Percentiles rank a stretch among this genome's conserved stretches.
Conservation (phyloP, 2,113 vertebrate genomes). For the Vireo altiloquus region DNA sequence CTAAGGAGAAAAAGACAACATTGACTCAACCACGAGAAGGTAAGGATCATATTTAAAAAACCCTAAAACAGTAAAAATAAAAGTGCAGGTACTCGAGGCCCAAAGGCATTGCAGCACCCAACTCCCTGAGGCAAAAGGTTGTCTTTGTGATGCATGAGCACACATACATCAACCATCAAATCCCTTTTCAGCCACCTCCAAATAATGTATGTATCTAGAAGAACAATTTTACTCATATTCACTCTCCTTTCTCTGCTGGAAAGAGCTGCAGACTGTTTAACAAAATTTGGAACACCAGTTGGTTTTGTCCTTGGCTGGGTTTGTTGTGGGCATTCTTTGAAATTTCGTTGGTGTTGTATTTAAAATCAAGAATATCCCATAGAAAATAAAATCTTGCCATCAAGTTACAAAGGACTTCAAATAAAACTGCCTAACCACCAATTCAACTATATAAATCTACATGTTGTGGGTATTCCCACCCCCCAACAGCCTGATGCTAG, state of each 20-base stretch:
- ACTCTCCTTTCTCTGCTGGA: not conserved
- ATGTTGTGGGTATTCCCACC: not conserved
- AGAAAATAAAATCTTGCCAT: not conserved
- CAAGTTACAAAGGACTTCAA: not conserved
- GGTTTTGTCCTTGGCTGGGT: not conserved
- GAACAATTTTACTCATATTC: not conserved
- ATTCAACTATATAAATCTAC: not conserved
- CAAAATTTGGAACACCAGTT: not conserved
- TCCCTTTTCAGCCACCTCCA: not conserved
- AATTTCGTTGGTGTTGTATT: not conserved
- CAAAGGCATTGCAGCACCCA: not conserved
- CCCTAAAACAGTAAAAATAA: not conserved
- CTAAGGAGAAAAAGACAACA: not conserved
- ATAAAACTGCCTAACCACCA: not conserved
- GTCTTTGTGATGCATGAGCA: accelerated
- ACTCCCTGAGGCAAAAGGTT: accelerated
- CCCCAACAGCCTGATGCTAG: not conserved
- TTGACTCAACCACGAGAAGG: not conserved
- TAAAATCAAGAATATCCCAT: not conserved
- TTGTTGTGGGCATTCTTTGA: not conserved
- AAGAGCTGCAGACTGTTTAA: not conserved
- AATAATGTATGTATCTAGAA: not conserved
- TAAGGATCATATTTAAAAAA: not conserved
- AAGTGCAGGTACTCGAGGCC: not conserved
- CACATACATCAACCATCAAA: not conserved